Conservation (phyloP, 2,888 invertebrate species). For the Pegoplata infirma region DNA sequence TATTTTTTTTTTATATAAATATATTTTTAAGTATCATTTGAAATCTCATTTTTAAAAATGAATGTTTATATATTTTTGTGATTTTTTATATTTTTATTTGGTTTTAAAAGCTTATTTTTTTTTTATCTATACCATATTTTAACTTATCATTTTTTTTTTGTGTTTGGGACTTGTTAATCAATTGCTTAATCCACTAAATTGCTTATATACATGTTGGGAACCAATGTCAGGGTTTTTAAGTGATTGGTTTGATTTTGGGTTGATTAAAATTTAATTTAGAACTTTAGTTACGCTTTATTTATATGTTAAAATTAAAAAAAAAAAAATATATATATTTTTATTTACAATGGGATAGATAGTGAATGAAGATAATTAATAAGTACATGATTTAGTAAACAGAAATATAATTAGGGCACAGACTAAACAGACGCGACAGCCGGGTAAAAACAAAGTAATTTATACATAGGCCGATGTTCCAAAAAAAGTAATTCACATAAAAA, state of each 20-base stretch:
- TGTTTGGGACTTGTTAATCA: too few species aligned
- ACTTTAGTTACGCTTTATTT: constrained; percentile 69
- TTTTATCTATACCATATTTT: constrained; percentile 13
- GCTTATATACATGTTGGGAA: constrained; percentile 31
- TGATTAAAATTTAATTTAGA: constrained; percentile 67
- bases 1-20: constrained; percentile 49
- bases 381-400: too few species aligned
- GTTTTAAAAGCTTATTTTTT: constrained; percentile 48
- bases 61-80: constrained; percentile 21
- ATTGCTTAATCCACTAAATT: constrained; percentile 33
- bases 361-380: not conserved
- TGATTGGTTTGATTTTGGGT: constrained; percentile 34
- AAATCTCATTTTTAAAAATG: constrained; percentile 41
- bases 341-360: constrained; percentile 10
- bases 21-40: constrained; percentile 49
- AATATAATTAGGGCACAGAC: too few species aligned
- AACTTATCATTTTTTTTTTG: constrained; percentile 7
- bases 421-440: too few species aligned
- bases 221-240: constrained; percentile 36
- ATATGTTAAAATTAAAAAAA: constrained; percentile 14
- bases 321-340: too few species aligned
- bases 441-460: too few species aligned
- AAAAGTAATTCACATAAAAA: too few species aligned
- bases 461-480: too few species aligned
- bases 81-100: not conserved